Conservation (phyloP, 2,797 vertebrate species). For the Megaceryle alcyon region DNA sequence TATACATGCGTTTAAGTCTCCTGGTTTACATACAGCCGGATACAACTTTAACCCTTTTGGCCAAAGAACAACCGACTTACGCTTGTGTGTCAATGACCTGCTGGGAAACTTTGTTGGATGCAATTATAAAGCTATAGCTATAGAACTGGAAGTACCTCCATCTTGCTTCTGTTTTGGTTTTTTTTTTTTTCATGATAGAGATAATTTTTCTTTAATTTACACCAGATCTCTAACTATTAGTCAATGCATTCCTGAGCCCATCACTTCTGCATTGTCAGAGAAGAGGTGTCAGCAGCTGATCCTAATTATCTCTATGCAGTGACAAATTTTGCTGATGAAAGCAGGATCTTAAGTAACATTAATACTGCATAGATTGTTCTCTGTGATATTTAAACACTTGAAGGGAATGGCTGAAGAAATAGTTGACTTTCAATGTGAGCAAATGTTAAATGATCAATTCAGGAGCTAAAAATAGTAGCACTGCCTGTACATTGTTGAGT, state of each 20-base stretch:
- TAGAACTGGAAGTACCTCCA: background rate
- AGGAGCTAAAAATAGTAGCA: background rate
- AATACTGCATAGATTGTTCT: conserved; percentile 39
- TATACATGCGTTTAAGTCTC: background rate
- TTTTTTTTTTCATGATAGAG: background rate
- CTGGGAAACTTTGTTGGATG: background rate
- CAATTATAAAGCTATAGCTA: background rate
- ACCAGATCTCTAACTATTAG: background rate
- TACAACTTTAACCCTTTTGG: background rate
- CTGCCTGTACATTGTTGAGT: background rate
- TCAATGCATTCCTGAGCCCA: background rate
- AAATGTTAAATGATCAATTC: background rate
- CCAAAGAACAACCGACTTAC: background rate
- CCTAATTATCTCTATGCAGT: background rate
- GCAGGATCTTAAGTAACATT: conserved; percentile 15
- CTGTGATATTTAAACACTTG: conserved; percentile 33
- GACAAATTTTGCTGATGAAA: background rate
- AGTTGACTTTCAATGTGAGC: conserved; percentile 14
- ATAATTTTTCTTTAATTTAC: background rate
- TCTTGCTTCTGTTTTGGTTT: background rate
- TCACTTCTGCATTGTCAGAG: background rate
- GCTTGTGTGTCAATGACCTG: background rate
- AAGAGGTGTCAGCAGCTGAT: background rate
- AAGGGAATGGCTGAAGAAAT: conserved; percentile 6
- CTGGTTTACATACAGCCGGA: background rate